Base-by-base conservation (phyloP, 23 tunicate genomes). In the Ascidia mentula region DNA sequence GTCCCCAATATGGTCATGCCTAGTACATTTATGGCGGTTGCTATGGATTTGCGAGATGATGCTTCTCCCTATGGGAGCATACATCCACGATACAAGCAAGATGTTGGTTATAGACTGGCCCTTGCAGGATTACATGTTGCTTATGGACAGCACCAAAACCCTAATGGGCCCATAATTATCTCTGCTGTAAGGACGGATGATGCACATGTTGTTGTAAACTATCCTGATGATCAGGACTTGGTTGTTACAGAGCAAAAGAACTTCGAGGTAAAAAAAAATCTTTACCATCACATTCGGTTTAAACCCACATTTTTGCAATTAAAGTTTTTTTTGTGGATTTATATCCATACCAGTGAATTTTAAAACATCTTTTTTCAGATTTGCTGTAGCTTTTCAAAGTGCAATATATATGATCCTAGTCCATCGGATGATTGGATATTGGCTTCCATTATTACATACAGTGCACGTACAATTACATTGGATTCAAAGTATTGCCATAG, bases 51-150 rank as follows among this genome's bases (percentile, higher is more conserved):
- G 40, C 81, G 85, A 33, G 96, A 90, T 69, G 59, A 61, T 24
- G 32, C 59, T 9, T 90, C 96, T 7, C 89, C 96, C 24, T 90
- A 18, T 75, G 78, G 46, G 24, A 36, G 83, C 37, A 84, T 91
- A 32, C 97, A 91, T 59, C 89, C 90, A 30, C 74, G 97, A 18
- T 86, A 91, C 74, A 91, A 91, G 71, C 90, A 91, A 59, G 97
- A 91, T 77, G 97, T 91, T 61, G 97, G 77, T 30, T 15, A 22
- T 9, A 59, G 97, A 35, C 82, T 91, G 18, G 86, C 72, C 31
- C 75, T 79, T 0, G 90, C 90, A 22, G 89, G 73, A 6, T 72
- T 91, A 18, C 40, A 84, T 8, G 39, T 86, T 32, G 83, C 86
- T n/a, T 91, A 91, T 73, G 82, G 75, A 30, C 80, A 37, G 13